Base-by-base conservation (phyloP, 2,888 invertebrate species). In the Hoplodrina ambigua region DNA sequence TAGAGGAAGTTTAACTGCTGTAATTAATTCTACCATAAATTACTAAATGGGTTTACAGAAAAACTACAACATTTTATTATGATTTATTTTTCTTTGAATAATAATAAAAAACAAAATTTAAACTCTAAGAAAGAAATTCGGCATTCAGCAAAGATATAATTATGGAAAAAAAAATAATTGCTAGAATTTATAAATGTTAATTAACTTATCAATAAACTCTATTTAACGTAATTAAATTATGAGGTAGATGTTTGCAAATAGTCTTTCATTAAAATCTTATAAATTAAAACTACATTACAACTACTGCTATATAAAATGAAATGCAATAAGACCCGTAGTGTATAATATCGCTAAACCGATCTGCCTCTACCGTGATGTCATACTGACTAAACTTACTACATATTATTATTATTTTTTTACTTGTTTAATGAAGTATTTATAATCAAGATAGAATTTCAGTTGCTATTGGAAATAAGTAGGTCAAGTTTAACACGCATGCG, bases 221-320 rank as follows among this genome's bases (percentile, higher is more conserved):
- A 92, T 91, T 91, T 87, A 92, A 93, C 91, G 92, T 91, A 89
- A 90, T 94, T 93, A 94, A 94, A 93, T 92, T 94, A 94, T 94
- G 95, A 96, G 95, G 95, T 96, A 96, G 95, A 94, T 94, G 94
- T 92, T 95, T 96, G 88, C 94, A 92, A 92, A 92, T 93, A 95
- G 95, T 95, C 94, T 94, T 93, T 93, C 89, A 83, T 93, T 91
- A 90, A 88, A 92, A 89, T 87, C 92, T 92, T 93, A 94, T 86
- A 89, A 89, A 88, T 91, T 77, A 74, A 70, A 93, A 89, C 84
- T 91, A 91, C 84, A 88, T 84, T 84, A 81, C 44, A 85, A 86
- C 86, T 90, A 89, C 84, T 87, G 86, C 87, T 86, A 89, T 87
- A 88, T 89, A 89, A 88, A 81, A 76, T 79, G 90, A 90, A 91